A percentile compares a stretch with the other conserved stretches of the same genome.
Evolutionary conservation across 2,113 vertebrate species (phyloP).

Genomic region (Atrichornis clamosus): DNA sequence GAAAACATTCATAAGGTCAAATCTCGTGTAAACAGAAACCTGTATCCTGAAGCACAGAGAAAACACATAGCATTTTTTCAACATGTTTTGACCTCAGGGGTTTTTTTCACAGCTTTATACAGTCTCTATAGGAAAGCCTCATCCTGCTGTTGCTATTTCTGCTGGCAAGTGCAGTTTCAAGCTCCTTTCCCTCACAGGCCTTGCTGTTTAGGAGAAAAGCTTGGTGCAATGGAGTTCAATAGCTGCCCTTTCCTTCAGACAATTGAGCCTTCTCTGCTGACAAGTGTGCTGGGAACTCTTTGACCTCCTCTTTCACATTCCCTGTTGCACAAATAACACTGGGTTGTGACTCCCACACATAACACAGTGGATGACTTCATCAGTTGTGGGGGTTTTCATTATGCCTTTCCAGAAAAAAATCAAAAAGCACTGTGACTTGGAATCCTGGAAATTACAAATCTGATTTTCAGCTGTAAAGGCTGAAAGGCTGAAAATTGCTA

Average conservation of each 20-base stretch:
- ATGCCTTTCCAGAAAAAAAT: background rate
- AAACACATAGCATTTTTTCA: conserved; percentile 13
- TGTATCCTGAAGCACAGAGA: conserved; percentile 37
- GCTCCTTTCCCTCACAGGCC: background rate
- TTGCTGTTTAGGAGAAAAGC: conserved; percentile 19
- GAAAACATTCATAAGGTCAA: conserved; percentile 59
- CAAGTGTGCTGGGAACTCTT: background rate
- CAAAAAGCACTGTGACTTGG: background rate
- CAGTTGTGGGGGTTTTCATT: background rate
- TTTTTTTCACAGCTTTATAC: background rate
- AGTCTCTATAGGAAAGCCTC: background rate
- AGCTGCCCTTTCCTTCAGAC: conserved; percentile 24
- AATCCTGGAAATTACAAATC: background rate
- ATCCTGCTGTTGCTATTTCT: background rate
- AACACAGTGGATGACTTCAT: background rate
- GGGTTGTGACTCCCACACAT: background rate
- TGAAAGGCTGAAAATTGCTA: too few relatives aligned
- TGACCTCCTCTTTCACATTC: background rate
- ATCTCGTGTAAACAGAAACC: conserved; percentile 29
- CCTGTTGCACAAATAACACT: background rate
- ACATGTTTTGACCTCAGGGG: conserved; percentile 21
- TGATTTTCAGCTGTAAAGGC: background rate
- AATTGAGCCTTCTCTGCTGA: background rate
- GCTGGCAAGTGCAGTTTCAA: background rate
- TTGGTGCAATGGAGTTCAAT: background rate